phyloP scores from a whole-genome alignment of 2,113 vertebrate species.

The Antigone vipio region DNA sequence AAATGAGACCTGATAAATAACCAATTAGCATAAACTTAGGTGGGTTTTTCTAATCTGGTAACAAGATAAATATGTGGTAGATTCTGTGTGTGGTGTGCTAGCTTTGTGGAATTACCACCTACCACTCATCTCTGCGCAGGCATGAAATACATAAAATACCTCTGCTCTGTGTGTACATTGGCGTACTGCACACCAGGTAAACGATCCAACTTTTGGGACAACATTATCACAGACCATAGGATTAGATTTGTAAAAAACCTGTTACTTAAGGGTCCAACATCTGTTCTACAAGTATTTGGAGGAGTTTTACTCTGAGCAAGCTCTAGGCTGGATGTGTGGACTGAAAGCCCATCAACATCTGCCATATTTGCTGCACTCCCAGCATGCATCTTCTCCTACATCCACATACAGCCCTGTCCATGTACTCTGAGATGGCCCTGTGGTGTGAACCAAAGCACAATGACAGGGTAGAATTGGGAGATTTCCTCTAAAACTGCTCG shows the following conservation, averaged over 20 bases:
- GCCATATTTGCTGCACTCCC: background rate
- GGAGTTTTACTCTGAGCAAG: background rate
- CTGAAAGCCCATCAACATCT: background rate
- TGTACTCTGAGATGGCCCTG: too few species aligned
- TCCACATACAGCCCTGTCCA: background rate
- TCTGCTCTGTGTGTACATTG: too few species aligned
- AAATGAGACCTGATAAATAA: background rate
- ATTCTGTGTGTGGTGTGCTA: too few species aligned
- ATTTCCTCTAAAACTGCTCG: background rate
- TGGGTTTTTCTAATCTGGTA: too few species aligned
- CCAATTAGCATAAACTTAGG: too few species aligned
- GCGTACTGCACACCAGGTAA: too few species aligned
- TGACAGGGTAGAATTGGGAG: fast-evolving
- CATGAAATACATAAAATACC: too few species aligned
- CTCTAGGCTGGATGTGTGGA: background rate
- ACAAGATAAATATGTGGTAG: too few species aligned
- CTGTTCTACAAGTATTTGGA: background rate
- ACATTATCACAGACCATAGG: background rate
- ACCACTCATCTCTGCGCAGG: too few species aligned
- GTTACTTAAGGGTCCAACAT: background rate
- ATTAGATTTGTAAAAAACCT: background rate
- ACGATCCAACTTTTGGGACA: too few species aligned
- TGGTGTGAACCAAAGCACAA: background rate
- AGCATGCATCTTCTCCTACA: background rate
- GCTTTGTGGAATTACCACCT: too few species aligned